phyloP scores from a whole-genome alignment of 2,797 vertebrate genomes.

The Hypotaenidia philippensis region DNA sequence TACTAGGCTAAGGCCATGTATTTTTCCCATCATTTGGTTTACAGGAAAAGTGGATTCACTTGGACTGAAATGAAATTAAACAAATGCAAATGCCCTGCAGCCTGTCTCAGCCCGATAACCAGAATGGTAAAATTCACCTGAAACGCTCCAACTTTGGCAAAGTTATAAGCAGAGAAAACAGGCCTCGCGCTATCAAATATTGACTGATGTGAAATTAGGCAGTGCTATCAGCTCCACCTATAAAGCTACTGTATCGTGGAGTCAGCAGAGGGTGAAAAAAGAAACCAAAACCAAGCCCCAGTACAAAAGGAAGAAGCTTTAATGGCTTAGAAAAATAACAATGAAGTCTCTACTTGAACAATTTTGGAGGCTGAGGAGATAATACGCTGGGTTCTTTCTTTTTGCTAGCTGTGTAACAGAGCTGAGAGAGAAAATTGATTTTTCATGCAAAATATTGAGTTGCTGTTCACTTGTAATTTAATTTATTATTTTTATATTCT shows the following conservation, averaged over 20 bases:
- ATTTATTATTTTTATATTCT: slow-evolving; percentile 49
- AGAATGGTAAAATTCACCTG: not conserved
- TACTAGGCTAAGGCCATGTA: not conserved
- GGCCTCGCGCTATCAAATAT: not conserved
- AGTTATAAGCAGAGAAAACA: not conserved
- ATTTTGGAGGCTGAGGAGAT: not conserved
- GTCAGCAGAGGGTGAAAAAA: not conserved
- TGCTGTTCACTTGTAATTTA: slow-evolving; percentile 57
- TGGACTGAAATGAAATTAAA: not conserved
- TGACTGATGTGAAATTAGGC: not conserved
- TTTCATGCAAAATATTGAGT: slow-evolving; percentile 61
- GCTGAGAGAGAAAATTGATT: slow-evolving; percentile 43
- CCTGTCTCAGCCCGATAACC: not conserved
- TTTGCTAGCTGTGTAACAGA: not conserved
- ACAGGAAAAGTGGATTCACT: not conserved
- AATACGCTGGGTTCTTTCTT: not conserved
- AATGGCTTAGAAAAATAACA: not conserved
- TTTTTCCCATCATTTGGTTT: not conserved
- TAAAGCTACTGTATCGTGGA: rapidly evolving
- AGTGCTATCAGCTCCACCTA: not conserved
- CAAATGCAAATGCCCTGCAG: not conserved
- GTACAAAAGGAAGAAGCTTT: not conserved
- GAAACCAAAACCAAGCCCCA: not conserved
- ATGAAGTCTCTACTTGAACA: not conserved
- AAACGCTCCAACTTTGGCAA: not conserved